A percentile compares a stretch with the other conserved stretches of the same genome.
Evolutionary conservation across 2,888 invertebrate genomes (phyloP).

Genomic region (Thecophora atra): DNA sequence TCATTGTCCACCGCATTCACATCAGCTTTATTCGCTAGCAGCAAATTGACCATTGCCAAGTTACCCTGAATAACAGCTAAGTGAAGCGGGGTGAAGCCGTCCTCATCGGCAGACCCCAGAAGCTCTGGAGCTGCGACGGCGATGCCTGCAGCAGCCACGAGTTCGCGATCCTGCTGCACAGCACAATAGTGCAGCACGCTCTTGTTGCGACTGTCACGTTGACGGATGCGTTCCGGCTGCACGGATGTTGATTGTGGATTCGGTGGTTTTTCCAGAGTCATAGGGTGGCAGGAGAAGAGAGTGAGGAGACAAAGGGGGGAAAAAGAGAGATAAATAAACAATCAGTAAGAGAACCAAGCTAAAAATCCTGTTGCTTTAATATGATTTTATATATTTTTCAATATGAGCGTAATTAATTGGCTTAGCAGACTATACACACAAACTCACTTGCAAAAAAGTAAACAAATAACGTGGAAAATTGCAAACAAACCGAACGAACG

Average conservation of each 20-base stretch:
- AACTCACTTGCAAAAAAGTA: too few relatives aligned
- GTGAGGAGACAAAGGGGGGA: background rate
- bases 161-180: constrained; percentile 64
- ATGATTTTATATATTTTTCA: too few relatives aligned
- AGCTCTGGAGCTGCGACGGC: constrained; percentile 88
- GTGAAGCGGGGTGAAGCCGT: constrained; percentile 95
- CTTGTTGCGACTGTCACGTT: constrained; percentile 83
- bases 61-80: constrained; percentile 95
- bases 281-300: background rate
- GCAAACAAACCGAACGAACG: background rate
- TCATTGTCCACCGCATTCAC: constrained; percentile 92
- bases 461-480: constrained; percentile 13
- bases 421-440: too few relatives aligned
- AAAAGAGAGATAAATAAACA: background rate
- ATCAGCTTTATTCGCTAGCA: constrained; percentile 88
- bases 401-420: too few relatives aligned
- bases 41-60: constrained; percentile 83
- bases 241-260: constrained; percentile 6
- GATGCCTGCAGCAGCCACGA: constrained; percentile 77
- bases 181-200: constrained; percentile 94
- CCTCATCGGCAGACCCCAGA: constrained; percentile 86
- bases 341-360: too few relatives aligned
- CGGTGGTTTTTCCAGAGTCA: background rate
- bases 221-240: constrained; percentile 72
- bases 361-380: too few relatives aligned